phyloP scores from a whole-genome alignment of 2,888 invertebrate genomes.

The Amaurobius ferox region DNA sequence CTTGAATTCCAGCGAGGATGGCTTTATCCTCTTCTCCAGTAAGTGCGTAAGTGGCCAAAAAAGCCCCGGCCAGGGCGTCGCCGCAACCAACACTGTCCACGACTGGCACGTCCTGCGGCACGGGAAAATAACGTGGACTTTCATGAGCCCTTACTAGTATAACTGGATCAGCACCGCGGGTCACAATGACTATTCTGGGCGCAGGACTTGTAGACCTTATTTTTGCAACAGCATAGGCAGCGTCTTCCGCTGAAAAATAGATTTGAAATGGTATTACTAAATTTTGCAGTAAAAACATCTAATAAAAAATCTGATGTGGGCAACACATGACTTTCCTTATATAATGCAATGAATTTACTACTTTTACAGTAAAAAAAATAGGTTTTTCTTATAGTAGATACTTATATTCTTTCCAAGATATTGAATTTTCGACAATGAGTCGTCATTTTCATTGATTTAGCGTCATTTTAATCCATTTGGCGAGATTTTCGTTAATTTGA shows the following conservation, averaged over 20 bases:
- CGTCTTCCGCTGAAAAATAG: background rate
- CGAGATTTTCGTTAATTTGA: too few species aligned
- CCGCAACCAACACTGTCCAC: constrained; percentile 99
- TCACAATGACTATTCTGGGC: constrained; percentile 88
- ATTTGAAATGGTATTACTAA: too few species aligned
- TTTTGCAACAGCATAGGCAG: background rate
- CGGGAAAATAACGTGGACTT: constrained; percentile 83
- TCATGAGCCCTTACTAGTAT: constrained; percentile 82
- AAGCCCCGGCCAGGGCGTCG: constrained; percentile 96
- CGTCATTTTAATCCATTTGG: too few species aligned
- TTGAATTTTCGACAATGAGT: too few species aligned
- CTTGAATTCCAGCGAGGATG: constrained; percentile 19
- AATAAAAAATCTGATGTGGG: too few species aligned
- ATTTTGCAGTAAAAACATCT: too few species aligned
- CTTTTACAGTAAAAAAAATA: too few species aligned
- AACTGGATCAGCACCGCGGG: constrained; percentile 91
- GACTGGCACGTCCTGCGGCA: constrained; percentile 85
- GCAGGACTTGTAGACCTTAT: background rate
- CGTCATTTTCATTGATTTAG: too few species aligned
- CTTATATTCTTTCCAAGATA: too few species aligned
- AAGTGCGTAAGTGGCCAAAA: constrained; percentile 32
- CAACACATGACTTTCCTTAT: too few species aligned
- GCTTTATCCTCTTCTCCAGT: constrained; percentile 13
- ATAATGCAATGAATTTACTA: too few species aligned
- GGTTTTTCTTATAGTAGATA: too few species aligned